These are phyloP conservation scores for Loris lydekkerianus DNA, from an alignment of 2,797 vertebrate species.

Conservation along the genomic window DNA sequence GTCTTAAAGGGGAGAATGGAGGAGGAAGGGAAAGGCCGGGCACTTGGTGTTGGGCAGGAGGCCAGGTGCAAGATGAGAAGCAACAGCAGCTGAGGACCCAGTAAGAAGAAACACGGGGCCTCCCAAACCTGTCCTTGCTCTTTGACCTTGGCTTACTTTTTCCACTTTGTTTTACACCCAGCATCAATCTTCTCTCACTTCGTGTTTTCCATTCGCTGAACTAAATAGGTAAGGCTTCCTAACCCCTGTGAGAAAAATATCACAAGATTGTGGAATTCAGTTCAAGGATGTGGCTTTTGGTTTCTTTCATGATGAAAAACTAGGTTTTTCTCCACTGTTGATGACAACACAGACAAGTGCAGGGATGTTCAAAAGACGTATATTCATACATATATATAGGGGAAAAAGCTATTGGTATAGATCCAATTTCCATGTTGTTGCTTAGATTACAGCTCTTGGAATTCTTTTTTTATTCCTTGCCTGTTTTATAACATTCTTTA, in stretches of 20 bases:
- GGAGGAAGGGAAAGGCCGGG: neutral
- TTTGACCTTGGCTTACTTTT: conserved; percentile 27
- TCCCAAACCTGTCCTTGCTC: neutral
- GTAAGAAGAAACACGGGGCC: neutral
- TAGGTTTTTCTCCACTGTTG: neutral
- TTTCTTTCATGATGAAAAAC: neutral
- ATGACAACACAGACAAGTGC: neutral
- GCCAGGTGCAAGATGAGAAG: conserved; percentile 69
- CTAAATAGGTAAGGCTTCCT: neutral
- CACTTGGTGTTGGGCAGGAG: neutral
- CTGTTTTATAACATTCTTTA: neutral
- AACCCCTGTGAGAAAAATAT: conserved; percentile 1
- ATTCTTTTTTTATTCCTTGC: neutral
- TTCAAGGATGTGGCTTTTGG: neutral
- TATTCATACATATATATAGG: neutral
- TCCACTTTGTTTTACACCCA: neutral
- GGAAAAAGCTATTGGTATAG: neutral
- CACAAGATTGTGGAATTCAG: neutral
- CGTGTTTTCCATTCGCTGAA: neutral
- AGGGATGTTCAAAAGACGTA: neutral
- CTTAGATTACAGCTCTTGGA: neutral
- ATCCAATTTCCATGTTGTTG: neutral
- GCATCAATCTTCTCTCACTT: neutral
- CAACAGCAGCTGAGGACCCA: conserved; percentile 58
- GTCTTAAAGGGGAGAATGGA: neutral